These are phyloP conservation scores for Magallana gigas DNA, from an alignment of 1,140 invertebrate species.

Conservation along the genomic window DNA sequence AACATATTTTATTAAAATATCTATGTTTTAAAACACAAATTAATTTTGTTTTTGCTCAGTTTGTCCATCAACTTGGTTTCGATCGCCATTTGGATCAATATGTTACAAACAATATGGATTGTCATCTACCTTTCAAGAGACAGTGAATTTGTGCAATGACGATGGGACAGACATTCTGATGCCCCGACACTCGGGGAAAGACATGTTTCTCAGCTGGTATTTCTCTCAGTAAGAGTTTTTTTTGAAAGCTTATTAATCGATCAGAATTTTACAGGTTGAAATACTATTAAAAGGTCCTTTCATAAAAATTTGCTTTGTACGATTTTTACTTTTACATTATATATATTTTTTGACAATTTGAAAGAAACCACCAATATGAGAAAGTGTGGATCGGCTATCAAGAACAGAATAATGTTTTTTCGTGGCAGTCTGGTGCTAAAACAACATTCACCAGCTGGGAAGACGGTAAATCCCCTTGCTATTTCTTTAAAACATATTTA, in stretches of 20 bases:
- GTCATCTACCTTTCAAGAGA: background rate
- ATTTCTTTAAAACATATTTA: background rate
- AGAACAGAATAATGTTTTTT: background rate
- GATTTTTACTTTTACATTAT: background rate
- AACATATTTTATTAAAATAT: no score
- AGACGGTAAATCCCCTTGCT: background rate
- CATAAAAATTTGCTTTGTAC: no score
- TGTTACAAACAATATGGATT: background rate
- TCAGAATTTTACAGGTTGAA: background rate
- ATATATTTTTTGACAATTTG: background rate
- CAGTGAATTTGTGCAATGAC: background rate
- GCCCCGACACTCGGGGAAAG: background rate
- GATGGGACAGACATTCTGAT: background rate
- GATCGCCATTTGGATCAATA: background rate
- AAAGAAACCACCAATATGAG: background rate
- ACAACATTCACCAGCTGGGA: background rate
- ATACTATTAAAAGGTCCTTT: background rate
- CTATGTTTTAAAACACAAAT: no score
- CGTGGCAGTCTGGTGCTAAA: background rate
- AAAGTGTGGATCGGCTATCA: background rate
- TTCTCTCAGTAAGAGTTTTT: background rate
- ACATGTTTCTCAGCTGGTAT: constrained; percentile 10
- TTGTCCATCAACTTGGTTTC: background rate
- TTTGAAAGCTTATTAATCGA: background rate
- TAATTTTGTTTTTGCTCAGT: background rate